Evolutionary conservation across 2,113 vertebrate genomes (phyloP), one percentile per base, ranked within the genome.

Genomic region (Nothobranchius kuhntae): DNA sequence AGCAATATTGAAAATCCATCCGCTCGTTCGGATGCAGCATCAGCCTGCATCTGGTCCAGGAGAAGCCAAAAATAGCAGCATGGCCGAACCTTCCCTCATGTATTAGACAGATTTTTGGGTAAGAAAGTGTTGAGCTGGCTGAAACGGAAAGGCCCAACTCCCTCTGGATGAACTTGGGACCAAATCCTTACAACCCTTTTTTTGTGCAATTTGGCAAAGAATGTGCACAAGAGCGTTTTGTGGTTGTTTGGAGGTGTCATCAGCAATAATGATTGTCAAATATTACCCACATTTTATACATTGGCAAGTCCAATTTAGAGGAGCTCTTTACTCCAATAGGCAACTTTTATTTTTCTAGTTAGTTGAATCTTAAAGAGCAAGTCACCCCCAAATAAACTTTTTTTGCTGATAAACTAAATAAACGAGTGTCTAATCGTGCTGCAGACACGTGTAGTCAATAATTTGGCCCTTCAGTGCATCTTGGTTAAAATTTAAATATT

Each of bases 81-180:
- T 68, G 73, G 67, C 68, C 67, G 63, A 78, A 73, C 65, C 70
- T 60, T 48, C 30, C 54, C 78, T 72, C 61, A 77, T 73, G 67
- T 55, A 71, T 81, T 66, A 75, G 42, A 77, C 79, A 68, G 75
- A 76, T 85, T 78, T 67, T 78, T 40, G 51, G 77, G 77, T 66
- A 74, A 60, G 46, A 82, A 84, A 78, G 53, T 78, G 81, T 80
- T 60, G 80, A 81, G 75, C 59, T 88, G 81, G 83, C 87, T 73
- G 65, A 76, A 88, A 81, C 14, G 53, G 57, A 64, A 82, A 78
- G 48, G 59, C 65, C 54, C 38, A 36, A 44, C 40, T 86, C 81
- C 73, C 79, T 7, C 3, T 52, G 83, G 81, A 54, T 68, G 78
- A 65, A 53, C 75, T 68, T 85, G 82, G 80, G 79, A 64, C 77